phyloP scores from a whole-genome alignment of 2,888 invertebrate genomes.

The Arrhopalites spinosus region DNA sequence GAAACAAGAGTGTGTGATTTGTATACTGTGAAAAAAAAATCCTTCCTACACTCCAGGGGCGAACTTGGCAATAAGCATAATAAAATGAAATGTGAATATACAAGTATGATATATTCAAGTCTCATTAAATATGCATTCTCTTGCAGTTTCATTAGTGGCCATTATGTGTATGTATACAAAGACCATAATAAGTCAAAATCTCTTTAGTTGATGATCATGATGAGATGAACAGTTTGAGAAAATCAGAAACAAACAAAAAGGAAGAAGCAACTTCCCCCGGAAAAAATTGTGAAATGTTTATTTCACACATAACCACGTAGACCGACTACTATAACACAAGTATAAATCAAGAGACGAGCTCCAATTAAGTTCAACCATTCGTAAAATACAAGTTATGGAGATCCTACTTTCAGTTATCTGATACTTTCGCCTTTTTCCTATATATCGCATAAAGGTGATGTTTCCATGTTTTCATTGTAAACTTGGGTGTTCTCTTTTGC shows the following conservation, averaged over 20 bases:
- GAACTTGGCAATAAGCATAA: conserved; percentile 5
- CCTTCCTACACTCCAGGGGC: conserved; percentile 18
- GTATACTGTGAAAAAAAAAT: not conserved
- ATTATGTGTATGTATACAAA: not conserved
- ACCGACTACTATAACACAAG: not conserved
- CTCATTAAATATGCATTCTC: conserved; percentile 25
- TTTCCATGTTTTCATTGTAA: no score
- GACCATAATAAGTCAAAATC: conserved; percentile 7
- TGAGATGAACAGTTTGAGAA: not conserved
- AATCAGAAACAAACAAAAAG: not conserved
- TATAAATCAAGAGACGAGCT: not conserved
- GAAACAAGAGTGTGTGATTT: no score
- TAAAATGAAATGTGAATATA: not conserved
- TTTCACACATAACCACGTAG: not conserved
- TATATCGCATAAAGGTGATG: not conserved
- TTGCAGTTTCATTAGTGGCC: not conserved
- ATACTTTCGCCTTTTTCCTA: not conserved
- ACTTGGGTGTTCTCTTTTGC: no score
- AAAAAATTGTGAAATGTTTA: not conserved
- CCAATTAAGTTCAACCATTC: not conserved
- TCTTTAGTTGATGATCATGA: not conserved
- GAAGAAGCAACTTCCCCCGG: no score
- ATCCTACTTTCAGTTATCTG: not conserved
- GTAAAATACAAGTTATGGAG: not conserved
- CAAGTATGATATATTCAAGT: not conserved